A percentile compares a stretch with the other conserved stretches of the same genome.
These are phyloP conservation scores for Keiferia lycopersicella DNA, from an alignment of 2,888 invertebrate species.

Conservation along the genomic window DNA sequence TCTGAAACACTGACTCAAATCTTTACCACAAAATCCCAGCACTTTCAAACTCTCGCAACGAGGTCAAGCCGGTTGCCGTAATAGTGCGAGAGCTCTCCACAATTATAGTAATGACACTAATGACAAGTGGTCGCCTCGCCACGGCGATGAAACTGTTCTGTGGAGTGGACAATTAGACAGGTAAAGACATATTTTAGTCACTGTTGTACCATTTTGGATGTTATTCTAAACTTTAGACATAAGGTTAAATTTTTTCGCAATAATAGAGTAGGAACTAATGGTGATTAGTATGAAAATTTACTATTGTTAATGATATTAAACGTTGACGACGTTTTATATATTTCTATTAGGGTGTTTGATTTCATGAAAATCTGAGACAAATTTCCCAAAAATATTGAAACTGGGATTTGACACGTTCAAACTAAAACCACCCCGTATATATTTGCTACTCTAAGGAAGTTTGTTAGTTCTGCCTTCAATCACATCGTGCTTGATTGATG, in stretches of 20 bases:
- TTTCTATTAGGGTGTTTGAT: too few species aligned
- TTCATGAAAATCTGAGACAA: too few species aligned
- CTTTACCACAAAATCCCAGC: neutral
- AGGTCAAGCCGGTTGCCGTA: constrained; percentile 24
- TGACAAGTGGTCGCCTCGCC: constrained; percentile 13
- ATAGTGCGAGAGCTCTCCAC: constrained; percentile 25
- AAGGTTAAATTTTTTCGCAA: too few species aligned
- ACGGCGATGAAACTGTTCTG: neutral
- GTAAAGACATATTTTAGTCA: neutral
- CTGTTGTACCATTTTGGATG: neutral
- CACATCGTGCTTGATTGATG: neutral
- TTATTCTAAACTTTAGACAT: neutral
- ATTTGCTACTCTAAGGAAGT: neutral
- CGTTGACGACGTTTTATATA: too few species aligned
- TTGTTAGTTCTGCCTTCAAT: neutral
- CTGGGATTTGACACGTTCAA: neutral
- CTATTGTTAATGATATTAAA: too few species aligned
- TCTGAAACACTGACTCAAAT: neutral
- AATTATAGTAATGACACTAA: constrained; percentile 21
- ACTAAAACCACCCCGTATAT: neutral
- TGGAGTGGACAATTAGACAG: neutral
- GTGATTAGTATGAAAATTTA: too few species aligned
- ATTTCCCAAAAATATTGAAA: too few species aligned
- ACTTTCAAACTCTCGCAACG: neutral
- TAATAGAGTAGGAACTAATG: too few species aligned